A percentile compares a stretch with the other conserved stretches of the same genome.
Conservation (phyloP, 1,140 invertebrate genomes). For the Trichoplusia ni region DNA sequence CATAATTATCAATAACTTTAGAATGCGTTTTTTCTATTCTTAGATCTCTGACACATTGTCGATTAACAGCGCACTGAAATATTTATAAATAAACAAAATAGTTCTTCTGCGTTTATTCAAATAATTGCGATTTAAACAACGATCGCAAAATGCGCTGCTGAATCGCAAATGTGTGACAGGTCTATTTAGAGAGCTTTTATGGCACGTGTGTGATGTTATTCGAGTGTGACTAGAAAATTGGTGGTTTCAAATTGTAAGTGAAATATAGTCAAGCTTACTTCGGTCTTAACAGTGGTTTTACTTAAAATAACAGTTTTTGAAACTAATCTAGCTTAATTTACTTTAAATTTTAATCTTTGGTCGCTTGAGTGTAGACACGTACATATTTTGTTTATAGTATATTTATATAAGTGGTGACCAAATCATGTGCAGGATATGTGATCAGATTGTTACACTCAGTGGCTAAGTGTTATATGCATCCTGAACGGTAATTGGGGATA, state of each 20-base stretch:
- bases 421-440: conserved; percentile 5
- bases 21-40: conserved; percentile 38
- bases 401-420: not conserved
- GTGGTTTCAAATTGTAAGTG: conserved; percentile 46
- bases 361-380: conserved; percentile 62
- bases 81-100: not conserved
- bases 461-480: not conserved
- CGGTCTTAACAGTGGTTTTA: conserved; percentile 42
- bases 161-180: not conserved
- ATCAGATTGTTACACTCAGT: not conserved
- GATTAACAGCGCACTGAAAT: not conserved
- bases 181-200: conserved; percentile 56
- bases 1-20: conserved; percentile 45
- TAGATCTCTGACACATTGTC: conserved; percentile 12
- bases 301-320: conserved; percentile 46
- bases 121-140: not conserved
- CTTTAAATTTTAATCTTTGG: conserved; percentile 60
- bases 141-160: not conserved
- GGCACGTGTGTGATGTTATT: conserved; percentile 51
- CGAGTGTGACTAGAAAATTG: conserved; percentile 61
- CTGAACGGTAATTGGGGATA: too few relatives aligned
- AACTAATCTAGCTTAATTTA: conserved; percentile 51
- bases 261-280: conserved; percentile 38
- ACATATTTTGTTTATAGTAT: not conserved
- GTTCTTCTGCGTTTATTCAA: not conserved